phyloP scores from a whole-genome alignment of 2,888 invertebrate genomes.

The Hymenopus coronatus region DNA sequence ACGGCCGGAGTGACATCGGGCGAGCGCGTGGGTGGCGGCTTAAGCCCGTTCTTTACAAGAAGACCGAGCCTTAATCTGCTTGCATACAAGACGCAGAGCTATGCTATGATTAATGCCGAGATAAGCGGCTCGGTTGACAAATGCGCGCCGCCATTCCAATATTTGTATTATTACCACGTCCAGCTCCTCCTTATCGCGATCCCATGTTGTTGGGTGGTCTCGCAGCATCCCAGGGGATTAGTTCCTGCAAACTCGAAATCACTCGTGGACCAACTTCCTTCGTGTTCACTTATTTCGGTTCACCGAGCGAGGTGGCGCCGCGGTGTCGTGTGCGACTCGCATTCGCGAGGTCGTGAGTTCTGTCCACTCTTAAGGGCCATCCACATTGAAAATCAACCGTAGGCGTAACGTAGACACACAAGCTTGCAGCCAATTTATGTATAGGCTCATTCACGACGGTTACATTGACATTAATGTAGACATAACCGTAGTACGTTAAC shows the following conservation, averaged over 20 bases:
- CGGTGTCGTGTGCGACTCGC: too few relatives aligned
- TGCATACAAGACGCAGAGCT: not conserved
- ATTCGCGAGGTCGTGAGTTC: too few relatives aligned
- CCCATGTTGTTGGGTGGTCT: not conserved
- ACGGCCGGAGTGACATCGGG: not conserved
- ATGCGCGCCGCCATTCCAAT: not conserved
- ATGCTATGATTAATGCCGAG: not conserved
- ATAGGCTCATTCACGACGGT: too few relatives aligned
- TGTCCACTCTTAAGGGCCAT: too few relatives aligned
- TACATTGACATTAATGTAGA: too few relatives aligned
- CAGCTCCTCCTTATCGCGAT: not conserved
- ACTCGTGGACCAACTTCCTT: too few relatives aligned
- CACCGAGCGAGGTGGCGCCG: too few relatives aligned
- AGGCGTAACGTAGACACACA: too few relatives aligned
- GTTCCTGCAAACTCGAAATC: not conserved
- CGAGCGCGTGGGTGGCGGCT: not conserved
- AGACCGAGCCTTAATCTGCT: not conserved
- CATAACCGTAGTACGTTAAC: too few relatives aligned
- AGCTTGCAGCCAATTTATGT: too few relatives aligned
- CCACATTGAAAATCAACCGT: too few relatives aligned
- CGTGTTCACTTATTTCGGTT: too few relatives aligned
- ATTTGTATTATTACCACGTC: slow-evolving; percentile 12
- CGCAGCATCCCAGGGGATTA: not conserved
- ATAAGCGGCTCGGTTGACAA: not conserved
- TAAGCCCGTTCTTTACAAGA: not conserved